A percentile compares a stretch with the other conserved stretches of the same genome.
phyloP scores from a whole-genome alignment of 2,113 vertebrate genomes.

The Actenoides lindsayi region DNA sequence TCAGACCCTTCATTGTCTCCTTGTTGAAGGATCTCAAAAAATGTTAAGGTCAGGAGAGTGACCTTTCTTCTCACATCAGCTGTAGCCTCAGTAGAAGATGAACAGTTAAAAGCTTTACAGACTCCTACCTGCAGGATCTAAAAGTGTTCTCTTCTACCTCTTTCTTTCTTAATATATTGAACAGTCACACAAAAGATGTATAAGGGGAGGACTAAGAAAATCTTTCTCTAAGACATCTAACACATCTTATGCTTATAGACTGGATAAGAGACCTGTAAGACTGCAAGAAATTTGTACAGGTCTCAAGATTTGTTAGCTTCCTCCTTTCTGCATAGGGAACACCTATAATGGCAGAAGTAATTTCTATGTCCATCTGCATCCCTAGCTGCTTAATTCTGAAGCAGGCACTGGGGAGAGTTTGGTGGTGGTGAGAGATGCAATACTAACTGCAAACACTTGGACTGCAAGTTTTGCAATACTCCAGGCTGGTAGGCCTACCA shows the following conservation, averaged over 20 bases:
- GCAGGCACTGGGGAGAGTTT: neutral
- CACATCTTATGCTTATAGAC: rapidly evolving
- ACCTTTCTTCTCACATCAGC: neutral
- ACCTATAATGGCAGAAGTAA: neutral
- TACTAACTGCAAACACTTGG: neutral
- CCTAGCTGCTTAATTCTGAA: neutral
- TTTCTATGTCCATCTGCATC: neutral
- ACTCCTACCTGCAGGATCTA: neutral
- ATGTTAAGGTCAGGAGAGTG: neutral
- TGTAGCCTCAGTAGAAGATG: neutral
- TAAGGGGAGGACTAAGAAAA: neutral
- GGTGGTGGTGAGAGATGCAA: neutral
- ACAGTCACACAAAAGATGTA: neutral
- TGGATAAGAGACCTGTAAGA: neutral
- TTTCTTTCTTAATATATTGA: neutral
- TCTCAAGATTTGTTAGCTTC: rapidly evolving
- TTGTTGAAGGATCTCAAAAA: neutral
- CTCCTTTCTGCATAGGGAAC: neutral
- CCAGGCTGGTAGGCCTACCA: neutral
- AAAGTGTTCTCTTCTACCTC: neutral
- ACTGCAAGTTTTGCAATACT: neutral
- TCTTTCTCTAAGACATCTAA: neutral
- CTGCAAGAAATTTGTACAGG: neutral
- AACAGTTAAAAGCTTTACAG: neutral
- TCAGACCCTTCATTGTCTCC: neutral